Evolutionary conservation across 2,113 vertebrate species (phyloP), one percentile per base, ranked within the genome.

Genomic region (Pterophyllum scalare): DNA sequence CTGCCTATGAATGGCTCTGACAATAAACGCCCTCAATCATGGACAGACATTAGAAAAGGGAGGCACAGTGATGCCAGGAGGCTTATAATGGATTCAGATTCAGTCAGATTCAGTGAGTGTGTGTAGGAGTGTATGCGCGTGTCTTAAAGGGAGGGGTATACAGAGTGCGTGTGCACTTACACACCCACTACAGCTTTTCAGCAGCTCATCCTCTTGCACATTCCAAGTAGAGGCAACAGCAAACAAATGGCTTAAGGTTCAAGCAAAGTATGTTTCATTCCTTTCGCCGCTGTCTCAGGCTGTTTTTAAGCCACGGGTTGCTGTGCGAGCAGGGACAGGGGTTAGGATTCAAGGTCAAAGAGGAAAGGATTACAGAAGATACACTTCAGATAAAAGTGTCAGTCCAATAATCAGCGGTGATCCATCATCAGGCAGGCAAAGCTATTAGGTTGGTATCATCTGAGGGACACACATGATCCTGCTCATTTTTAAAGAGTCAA

Each of bases 201-300:
- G 75, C 87, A 86, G 89, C 86, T 94, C 86, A 84, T 92, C 90
- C 84, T 81, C 81, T 83, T 43, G 78, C 89, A 90, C 93, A 94
- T 95, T 95, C 94, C 91, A 88, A 83, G 87, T 60, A 62, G 86
- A 93, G 86, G 89, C 88, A 91, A 91, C 84, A 83, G 92, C 93
- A 95, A 95, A 93, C 91, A 93, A 93, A 93, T 75, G 90, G 88
- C 90, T 92, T 91, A 89, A 86, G 90, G 88, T 90, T 93, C 74
- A 89, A 90, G 91, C 81, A 83, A 94, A 92, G 90, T 86, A 84
- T 90, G 92, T 89, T 92, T 92, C 89, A 91, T 88, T 88, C 77
- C 83, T 90, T 79, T 88, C 87, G 57, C 74, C 8, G 54, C 77
- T 9, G 75, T 70, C 89, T 85, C 61, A 10, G 5, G 49, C 6